A percentile compares a stretch with the other conserved stretches of the same genome.
Evolutionary conservation across 2,888 invertebrate genomes (phyloP).

Genomic region (Serripes groenlandicus): DNA sequence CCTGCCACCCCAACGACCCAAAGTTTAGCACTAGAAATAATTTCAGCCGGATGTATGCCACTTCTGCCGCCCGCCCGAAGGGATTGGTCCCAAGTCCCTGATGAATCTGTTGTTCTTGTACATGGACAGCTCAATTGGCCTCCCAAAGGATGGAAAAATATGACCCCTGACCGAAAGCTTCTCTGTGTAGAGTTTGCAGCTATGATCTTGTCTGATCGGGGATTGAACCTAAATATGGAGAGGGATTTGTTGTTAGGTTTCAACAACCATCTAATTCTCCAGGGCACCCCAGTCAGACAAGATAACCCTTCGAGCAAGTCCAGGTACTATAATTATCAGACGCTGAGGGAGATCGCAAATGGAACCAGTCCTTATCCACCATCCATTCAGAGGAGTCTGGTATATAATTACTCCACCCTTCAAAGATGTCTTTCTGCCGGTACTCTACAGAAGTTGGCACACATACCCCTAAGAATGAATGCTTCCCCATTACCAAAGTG

Average conservation of each 20-base stretch:
- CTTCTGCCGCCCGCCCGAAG: not conserved
- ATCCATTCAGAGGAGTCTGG: not conserved
- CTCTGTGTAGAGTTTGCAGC: not conserved
- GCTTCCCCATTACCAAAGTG: too few species aligned
- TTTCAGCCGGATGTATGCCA: not conserved
- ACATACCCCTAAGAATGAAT: not conserved
- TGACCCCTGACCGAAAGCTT: conserved; percentile 1
- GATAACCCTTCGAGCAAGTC: not conserved
- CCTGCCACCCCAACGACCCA: not conserved
- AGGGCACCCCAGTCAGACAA: not conserved
- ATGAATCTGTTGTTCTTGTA: not conserved
- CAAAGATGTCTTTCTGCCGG: not conserved
- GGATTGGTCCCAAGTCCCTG: conserved; percentile 2
- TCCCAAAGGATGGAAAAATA: not conserved
- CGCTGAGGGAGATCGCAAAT: not conserved
- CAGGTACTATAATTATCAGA: not conserved
- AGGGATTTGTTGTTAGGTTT: not conserved
- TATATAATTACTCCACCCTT: not conserved
- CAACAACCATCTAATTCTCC: not conserved
- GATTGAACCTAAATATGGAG: not conserved
- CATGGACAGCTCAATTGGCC: not conserved
- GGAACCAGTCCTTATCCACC: conserved; percentile 2
- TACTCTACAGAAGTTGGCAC: not conserved
- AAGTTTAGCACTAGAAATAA: not conserved
- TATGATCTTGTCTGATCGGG: not conserved